Conservation (phyloP, 2,113 vertebrate genomes). For the Edolisoma coerulescens region DNA sequence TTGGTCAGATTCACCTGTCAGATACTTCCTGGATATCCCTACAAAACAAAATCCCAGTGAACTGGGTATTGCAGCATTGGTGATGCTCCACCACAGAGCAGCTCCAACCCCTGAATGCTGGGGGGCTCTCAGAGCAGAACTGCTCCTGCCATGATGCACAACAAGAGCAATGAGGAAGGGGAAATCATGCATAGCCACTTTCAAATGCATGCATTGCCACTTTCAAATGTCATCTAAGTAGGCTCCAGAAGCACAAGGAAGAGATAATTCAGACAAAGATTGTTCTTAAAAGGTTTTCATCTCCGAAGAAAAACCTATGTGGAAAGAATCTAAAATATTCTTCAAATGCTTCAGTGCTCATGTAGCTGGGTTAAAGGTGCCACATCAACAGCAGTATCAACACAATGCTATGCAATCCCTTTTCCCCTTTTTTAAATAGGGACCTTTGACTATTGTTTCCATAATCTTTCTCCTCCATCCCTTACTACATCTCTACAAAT, state of each 20-base stretch:
- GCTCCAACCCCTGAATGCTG: background rate
- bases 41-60: background rate
- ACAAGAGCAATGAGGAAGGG: rapidly evolving
- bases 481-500: background rate
- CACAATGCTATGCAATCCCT: background rate
- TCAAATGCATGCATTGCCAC: background rate
- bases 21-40: background rate
- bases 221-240: background rate
- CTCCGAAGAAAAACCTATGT: background rate
- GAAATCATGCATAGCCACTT: background rate
- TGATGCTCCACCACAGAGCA: background rate
- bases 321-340: background rate
- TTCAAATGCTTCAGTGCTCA: background rate
- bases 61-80: rapidly evolving
- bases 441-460: background rate
- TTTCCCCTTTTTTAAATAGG: background rate
- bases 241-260: background rate
- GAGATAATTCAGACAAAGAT: background rate
- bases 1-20: background rate
- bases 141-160: background rate
- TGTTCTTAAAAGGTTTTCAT: background rate
- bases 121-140: background rate
- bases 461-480: background rate
- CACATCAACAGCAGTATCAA: background rate
- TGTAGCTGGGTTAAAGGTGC: background rate